Percentiles rank a stretch among this genome's conserved stretches.
Evolutionary conservation across 2,797 vertebrate genomes (phyloP).

Genomic region (Tympanoctomys barrerae): DNA sequence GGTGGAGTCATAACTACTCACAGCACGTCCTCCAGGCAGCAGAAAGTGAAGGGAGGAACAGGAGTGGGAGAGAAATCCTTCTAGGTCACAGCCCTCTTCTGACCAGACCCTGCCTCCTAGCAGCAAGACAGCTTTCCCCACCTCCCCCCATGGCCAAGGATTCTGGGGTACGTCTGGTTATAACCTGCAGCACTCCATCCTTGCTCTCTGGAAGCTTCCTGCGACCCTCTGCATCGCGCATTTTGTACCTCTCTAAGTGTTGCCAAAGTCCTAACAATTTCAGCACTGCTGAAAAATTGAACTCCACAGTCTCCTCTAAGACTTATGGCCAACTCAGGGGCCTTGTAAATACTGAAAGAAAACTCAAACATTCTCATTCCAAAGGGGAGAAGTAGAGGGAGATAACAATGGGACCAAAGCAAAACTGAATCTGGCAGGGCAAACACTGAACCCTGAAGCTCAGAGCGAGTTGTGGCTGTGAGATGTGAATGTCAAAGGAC

Average conservation of each 20-base stretch:
- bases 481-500: background rate
- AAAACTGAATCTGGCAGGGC: background rate
- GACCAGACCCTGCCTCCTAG: background rate
- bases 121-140: background rate
- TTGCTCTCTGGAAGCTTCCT: background rate
- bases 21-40: background rate
- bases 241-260: background rate
- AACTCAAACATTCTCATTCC: background rate
- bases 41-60: background rate
- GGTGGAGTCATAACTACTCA: background rate
- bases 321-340: background rate
- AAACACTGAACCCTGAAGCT: background rate
- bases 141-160: background rate
- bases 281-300: background rate
- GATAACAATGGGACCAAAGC: background rate
- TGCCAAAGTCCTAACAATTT: background rate
- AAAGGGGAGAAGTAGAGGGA: background rate
- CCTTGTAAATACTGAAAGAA: background rate
- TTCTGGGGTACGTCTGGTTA: background rate
- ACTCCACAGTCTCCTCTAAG: background rate
- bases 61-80: background rate
- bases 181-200: background rate
- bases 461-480: background rate
- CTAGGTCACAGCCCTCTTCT: background rate
- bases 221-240: background rate